A percentile compares a stretch with the other conserved stretches of the same genome.
Evolutionary conservation across 2,888 invertebrate genomes (phyloP).

Genomic region (Neria commutata): DNA sequence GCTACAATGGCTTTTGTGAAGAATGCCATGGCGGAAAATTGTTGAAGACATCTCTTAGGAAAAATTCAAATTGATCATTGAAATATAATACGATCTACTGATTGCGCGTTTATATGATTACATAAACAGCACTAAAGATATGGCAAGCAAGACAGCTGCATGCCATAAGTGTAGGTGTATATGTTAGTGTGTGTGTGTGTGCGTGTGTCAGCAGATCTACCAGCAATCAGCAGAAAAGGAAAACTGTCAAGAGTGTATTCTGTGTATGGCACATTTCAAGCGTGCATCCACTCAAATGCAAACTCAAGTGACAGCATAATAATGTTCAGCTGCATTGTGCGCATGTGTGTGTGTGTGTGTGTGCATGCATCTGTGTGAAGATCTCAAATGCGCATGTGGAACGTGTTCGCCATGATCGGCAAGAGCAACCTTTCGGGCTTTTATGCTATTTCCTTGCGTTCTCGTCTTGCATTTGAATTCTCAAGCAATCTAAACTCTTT

Average conservation of each 20-base stretch:
- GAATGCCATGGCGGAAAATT: not conserved
- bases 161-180: no score
- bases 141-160: no score
- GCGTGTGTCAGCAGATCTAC: no score
- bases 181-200: no score
- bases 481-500: no score
- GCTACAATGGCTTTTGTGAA: not conserved
- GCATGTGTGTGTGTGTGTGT: no score
- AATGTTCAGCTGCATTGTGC: constrained; percentile 3
- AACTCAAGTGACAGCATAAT: constrained; percentile 15
- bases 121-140: not conserved
- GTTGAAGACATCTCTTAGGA: not conserved
- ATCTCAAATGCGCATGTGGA: not conserved
- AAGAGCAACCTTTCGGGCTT: not conserved
- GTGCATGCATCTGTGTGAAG: no score
- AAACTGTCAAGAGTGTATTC: constrained; percentile 41
- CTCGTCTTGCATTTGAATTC: no score
- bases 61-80: not conserved
- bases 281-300: constrained; percentile 19
- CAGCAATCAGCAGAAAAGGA: constrained; percentile 15
- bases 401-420: not conserved
- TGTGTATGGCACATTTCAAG: constrained; percentile 27
- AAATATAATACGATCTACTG: constrained; percentile 7
- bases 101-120: constrained; percentile 5
- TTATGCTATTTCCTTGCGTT: no score